Base-by-base conservation (phyloP, 2,797 vertebrate species). In the Meda fulgida region DNA sequence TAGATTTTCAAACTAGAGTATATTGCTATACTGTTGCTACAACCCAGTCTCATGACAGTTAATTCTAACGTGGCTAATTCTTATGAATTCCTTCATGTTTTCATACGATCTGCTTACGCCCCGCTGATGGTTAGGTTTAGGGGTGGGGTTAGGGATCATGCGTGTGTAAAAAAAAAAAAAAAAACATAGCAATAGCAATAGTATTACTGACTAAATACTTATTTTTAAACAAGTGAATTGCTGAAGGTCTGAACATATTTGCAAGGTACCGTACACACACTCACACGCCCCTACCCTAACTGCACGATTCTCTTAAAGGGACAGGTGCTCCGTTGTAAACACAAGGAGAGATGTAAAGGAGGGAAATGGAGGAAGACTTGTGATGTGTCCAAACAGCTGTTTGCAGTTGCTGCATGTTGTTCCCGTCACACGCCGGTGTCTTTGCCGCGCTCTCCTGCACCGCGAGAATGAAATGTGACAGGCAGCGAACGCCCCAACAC, bases 281-380 rank as follows among this genome's bases (percentile, higher is more conserved):
- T 93, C 21, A 53, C 67, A 71, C 76, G 9, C 75, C 53, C 80
- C 75, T 79, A 36, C 53, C 91, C 91, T 81, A 81, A 88, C 87
- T 34, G 91, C 91, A 91, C 82, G 79, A 91, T 91, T 94, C 88
- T 94, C 92, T 95, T 95, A 96, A 96, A 96, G 95, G 95, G 95
- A 94, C 95, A 95, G 95, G 95, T 93, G 93, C 91, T 94, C 93
- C 92, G 89, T 94, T 93, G 92, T 84, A 94, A 73, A 85, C 92
- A 91, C 92, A 94, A 91, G 66, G 80, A 77, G 71, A 93, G 90
- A 90, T 88, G 92, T 92, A 92, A 92, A 92, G 89, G 90, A 91
- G 76, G 75, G 90, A 89, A 90, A 83, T 77, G 80, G 70, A 86
- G 85, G 87, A 87, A 88, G 88, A 88, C 87, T 84, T 51, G 80